Evolutionary conservation across 2,888 invertebrate genomes (phyloP), one percentile per base, ranked within the genome.

Genomic region (Salticus scenicus): DNA sequence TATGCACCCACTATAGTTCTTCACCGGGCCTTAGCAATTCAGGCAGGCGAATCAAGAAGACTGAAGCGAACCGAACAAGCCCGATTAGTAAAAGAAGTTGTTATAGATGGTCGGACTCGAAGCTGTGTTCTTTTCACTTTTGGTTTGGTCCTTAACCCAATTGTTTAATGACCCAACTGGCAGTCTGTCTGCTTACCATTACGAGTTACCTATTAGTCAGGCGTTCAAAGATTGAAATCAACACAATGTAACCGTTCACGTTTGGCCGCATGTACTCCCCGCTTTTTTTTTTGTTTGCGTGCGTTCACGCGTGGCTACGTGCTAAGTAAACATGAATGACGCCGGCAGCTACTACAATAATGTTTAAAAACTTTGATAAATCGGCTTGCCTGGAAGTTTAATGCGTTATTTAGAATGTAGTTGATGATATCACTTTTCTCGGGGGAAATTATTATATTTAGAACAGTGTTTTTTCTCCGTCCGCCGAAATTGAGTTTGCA

Each of bases 171-270:
- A 77, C 76, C 72, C 83, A 57, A 47, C 77, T 42, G 47, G 64
- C 24, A 47, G 8, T 17, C 67, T 64, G 72, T 79, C 72, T 66
- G 64, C 66, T 72, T 66, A 69, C 41, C 27, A 27, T 63, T 71
- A 41, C 71, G 57, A 69, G 69, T 57, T 66, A 83, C 77, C 83
- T 83, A 83, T 83, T 83, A 83, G 83, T 83, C 83, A 77, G 72
- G 77, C 76, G 69, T 64, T 78, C 57, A 41, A 17, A 75, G 75
- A 81, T 74, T 63, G 69, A 69, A 80, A 67, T 74, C 67, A 67
- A 80, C 73, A 80, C 73, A 69, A 80, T 80, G 79, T 80, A 80
- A 63, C 73, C 14, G 70, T 70, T 73, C 51, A 37, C 41, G 33
- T 67, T 77, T 33, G 27, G 51, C 41, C 64, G 75, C 42, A 20